Evolutionary conservation across 1,140 invertebrate species (phyloP).

Genomic region (Acyrthosiphon pisum): DNA sequence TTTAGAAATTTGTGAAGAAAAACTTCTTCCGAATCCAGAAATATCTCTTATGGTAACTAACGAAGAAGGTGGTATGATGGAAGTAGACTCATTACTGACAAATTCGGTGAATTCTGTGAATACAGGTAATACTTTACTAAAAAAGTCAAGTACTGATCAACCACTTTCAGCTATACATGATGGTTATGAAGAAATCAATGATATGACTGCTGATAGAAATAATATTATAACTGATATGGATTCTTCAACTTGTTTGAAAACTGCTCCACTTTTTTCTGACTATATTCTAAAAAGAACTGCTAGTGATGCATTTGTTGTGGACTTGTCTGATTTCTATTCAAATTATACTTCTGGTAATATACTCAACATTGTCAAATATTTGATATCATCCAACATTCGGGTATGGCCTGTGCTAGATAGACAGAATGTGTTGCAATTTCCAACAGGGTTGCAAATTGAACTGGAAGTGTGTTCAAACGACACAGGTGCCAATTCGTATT

Average conservation of each 20-base stretch:
- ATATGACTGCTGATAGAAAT: slow-evolving; percentile 15
- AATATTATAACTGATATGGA: slow-evolving; percentile 28
- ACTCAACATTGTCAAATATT: slow-evolving; percentile 78
- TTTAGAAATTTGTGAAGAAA: not conserved
- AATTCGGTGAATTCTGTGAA: not conserved
- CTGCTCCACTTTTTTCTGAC: slow-evolving; percentile 43
- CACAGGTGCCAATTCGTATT: slow-evolving; percentile 66
- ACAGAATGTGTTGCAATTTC: slow-evolving; percentile 66
- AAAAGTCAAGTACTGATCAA: not conserved
- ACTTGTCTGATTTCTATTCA: slow-evolving; percentile 80
- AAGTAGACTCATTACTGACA: slow-evolving; percentile 42
- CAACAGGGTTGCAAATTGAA: slow-evolving; percentile 86
- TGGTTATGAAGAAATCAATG: slow-evolving; percentile 1
- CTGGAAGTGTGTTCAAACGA: slow-evolving; percentile 75
- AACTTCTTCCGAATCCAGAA: slow-evolving; percentile 7
- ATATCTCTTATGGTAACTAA: slow-evolving; percentile 49
- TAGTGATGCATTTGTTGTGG: slow-evolving; percentile 70
- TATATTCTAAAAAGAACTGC: slow-evolving; percentile 63
- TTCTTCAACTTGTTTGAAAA: slow-evolving; percentile 42
- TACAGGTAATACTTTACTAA: not conserved
- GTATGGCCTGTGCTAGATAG: slow-evolving; percentile 81
- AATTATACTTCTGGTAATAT: slow-evolving; percentile 74
- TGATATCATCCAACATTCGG: slow-evolving; percentile 55
- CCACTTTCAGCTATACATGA: not conserved
- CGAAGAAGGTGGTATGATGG: slow-evolving; percentile 51